Conservation (phyloP, 2,113 vertebrate genomes). For the Machaerirhynchus nigripectus region DNA sequence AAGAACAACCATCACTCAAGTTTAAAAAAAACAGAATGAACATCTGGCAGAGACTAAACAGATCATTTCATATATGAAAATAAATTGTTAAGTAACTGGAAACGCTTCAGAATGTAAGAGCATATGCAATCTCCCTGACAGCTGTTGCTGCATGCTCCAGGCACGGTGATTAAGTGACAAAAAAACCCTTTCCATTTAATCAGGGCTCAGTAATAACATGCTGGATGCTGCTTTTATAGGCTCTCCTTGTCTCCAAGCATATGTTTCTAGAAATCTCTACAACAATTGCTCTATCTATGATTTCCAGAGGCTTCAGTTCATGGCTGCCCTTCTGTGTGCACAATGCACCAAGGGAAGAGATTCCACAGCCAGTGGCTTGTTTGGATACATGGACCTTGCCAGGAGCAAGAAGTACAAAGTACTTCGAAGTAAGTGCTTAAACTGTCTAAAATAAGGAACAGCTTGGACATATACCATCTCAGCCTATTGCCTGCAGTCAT, state of each 20-base stretch:
- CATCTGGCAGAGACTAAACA: not conserved
- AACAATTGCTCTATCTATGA: not conserved
- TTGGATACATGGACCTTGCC: rapidly evolving
- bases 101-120: slow-evolving; percentile 7
- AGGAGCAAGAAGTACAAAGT: not conserved
- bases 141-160: not conserved
- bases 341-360: not conserved
- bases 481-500: not conserved
- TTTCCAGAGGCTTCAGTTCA: not conserved
- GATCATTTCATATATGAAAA: not conserved
- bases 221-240: not conserved
- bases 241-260: not conserved
- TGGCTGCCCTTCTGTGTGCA: not conserved
- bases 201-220: not conserved
- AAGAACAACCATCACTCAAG: not conserved
- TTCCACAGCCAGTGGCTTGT: not conserved
- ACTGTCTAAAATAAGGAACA: not conserved
- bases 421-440: not conserved
- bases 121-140: not conserved
- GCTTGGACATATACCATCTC: not conserved
- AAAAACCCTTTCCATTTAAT: not conserved
- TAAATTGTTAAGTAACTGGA: not conserved
- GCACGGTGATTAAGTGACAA: not conserved
- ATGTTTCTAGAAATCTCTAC: not conserved
- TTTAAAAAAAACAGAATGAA: not conserved